Conservation (phyloP, 2,797 vertebrate genomes). For the Salarias fasciatus region DNA sequence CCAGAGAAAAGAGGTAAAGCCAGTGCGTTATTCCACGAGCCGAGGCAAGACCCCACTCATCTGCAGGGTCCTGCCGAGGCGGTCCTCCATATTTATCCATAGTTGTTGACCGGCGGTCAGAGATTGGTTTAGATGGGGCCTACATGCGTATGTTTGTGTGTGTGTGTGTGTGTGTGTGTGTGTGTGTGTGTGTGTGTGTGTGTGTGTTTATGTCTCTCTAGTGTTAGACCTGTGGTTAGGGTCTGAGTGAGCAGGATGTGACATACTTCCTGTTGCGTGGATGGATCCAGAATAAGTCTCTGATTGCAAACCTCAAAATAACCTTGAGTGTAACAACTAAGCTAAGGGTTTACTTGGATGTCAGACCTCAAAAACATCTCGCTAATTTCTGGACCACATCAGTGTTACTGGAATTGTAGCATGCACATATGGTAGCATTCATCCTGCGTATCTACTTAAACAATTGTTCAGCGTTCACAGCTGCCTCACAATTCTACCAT, state of each 20-base stretch:
- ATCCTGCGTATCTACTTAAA: constrained; percentile 1
- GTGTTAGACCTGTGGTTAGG: constrained; percentile 62
- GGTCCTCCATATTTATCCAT: constrained; percentile 44
- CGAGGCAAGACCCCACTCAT: not conserved
- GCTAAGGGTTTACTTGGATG: constrained; percentile 44
- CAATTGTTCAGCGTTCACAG: constrained; percentile 32
- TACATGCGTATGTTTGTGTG: constrained; percentile 17
- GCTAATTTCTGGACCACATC: constrained; percentile 33
- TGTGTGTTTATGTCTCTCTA: constrained; percentile 36
- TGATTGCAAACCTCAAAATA: constrained; percentile 75
- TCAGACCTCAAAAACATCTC: constrained; percentile 42
- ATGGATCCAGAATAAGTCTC: constrained; percentile 50
- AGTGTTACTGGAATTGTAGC: constrained; percentile 12
- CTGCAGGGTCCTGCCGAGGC: constrained; percentile 33
- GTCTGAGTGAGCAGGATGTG: constrained; percentile 72
- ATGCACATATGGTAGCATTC: constrained; percentile 20
- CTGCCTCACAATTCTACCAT: constrained; percentile 26
- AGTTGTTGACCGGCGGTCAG: constrained; percentile 38
- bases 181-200: constrained; percentile 10
- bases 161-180: constrained; percentile 6
- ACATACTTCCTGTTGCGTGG: constrained; percentile 71
- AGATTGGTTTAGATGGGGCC: constrained; percentile 33
- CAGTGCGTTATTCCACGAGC: constrained; percentile 30
- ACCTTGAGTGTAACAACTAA: constrained; percentile 58
- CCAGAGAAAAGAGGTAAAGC: constrained; percentile 90